Percentiles rank a stretch among this genome's conserved stretches.
These are phyloP conservation scores for Merluccius polli DNA, from an alignment of 2,797 vertebrate species.

Conservation along the genomic window DNA sequence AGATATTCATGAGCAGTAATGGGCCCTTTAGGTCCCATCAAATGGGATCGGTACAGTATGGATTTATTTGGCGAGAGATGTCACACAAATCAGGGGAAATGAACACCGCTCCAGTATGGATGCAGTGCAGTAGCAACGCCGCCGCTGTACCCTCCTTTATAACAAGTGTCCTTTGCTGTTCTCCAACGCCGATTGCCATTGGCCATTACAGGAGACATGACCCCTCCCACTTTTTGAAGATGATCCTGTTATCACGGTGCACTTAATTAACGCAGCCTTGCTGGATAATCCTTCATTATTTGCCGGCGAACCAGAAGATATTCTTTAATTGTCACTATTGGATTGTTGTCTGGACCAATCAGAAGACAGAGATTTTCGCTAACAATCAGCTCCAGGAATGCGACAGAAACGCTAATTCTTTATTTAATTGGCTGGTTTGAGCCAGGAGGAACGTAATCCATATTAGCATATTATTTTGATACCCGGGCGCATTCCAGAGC, in stretches of 20 bases:
- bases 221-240: conserved; percentile 36
- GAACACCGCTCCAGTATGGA: background rate
- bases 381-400: conserved; percentile 51
- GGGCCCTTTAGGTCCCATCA: conserved; percentile 26
- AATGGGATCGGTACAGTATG: conserved; percentile 23
- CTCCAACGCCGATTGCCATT: conserved; percentile 20
- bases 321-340: conserved; percentile 46
- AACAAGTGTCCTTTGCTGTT: conserved; percentile 22
- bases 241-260: conserved; percentile 46
- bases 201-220: conserved; percentile 43
- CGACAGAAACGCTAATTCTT: conserved; percentile 51
- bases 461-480: conserved; percentile 50
- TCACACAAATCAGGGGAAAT: conserved; percentile 8
- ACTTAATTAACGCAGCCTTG: conserved; percentile 57
- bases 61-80: conserved; percentile 28
- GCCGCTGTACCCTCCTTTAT: conserved; percentile 13
- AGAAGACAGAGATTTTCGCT: conserved; percentile 39
- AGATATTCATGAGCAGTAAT: conserved; percentile 34
- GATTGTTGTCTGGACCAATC: conserved; percentile 47
- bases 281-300: conserved; percentile 66
- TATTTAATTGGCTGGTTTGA: conserved; percentile 68
- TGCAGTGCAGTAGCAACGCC: background rate
- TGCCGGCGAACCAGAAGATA: conserved; percentile 52
- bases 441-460: conserved; percentile 55
- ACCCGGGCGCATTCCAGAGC: conserved; percentile 17